Base-by-base conservation (phyloP, 2,888 invertebrate genomes). In the Perdita meconis region DNA sequence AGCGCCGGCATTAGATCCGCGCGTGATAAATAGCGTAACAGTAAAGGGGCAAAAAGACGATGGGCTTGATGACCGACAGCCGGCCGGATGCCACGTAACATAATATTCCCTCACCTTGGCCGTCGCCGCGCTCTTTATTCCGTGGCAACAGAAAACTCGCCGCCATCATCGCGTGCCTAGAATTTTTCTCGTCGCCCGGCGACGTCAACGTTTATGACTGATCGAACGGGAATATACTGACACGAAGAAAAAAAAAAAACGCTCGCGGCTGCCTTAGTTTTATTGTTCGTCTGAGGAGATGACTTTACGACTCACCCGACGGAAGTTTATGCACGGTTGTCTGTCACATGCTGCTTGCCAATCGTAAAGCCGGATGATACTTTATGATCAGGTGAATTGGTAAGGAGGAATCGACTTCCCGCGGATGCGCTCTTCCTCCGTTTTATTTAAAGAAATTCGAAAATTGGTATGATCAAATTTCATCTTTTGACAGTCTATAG, bases 11-110 rank as follows among this genome's bases (percentile, higher is more conserved):
- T 83, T 80, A 83, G 83, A 83, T 83, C 77, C 80, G 65, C 81
- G 26, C 80, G 76, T 83, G 83, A 83, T 83, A 83, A 83, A 85
- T 81, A 83, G 78, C 79, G 69, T 84, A 84, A 82, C 81, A 77
- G 81, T 76, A 77, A 74, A 71, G 71, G 22, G 72, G 73, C 64
- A 79, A 83, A 83, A 83, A 79, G 63, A 69, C 34, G 70, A 61
- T 60, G 67, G 56, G 55, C 78, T 81, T 84, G 84, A 84, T 84
- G 84, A 84, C 80, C 84, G 84, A 84, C 84, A 84, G 79, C 83
- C 75, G 80, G 80, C 82, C 84, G 80, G 84, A 83, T 80, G 79
- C 81, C 71, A 56, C 44, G 72, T 75, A 82, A 85, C 74, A 51
- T 82, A 81, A 78, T 84, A 82, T 83, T 69, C 68, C 44, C 50